Evolutionary conservation across 2,113 vertebrate species (phyloP).

Genomic region (Paraplagusia blochii): DNA sequence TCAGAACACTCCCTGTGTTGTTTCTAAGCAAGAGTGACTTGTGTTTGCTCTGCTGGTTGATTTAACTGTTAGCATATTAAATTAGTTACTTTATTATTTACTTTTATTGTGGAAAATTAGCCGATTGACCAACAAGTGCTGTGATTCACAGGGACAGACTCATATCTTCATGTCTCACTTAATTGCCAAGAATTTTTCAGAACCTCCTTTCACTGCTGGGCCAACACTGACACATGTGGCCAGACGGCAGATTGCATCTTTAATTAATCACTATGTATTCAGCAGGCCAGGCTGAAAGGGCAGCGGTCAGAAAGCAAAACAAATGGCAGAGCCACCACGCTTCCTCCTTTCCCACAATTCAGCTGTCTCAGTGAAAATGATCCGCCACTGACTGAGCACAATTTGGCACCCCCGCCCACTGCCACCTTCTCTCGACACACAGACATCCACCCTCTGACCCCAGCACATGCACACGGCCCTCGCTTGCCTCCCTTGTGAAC

Average conservation of each 20-base stretch:
- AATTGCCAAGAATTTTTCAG: slow-evolving; percentile 2
- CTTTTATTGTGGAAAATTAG: too few species aligned
- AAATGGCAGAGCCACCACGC: slow-evolving; percentile 58
- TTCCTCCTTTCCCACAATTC: slow-evolving; percentile 65
- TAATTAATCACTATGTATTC: slow-evolving; percentile 34
- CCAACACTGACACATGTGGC: not conserved
- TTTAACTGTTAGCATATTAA: too few species aligned
- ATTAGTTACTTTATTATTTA: too few species aligned
- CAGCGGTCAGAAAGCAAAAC: slow-evolving; percentile 40
- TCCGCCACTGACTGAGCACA: slow-evolving; percentile 61
- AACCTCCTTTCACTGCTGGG: not conserved
- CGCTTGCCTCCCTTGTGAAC: slow-evolving; percentile 56
- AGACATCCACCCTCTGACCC: slow-evolving; percentile 62
- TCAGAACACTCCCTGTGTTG: too few species aligned
- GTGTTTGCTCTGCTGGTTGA: too few species aligned
- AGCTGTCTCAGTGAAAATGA: slow-evolving; percentile 63
- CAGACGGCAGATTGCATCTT: slow-evolving; percentile 18
- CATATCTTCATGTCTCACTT: too few species aligned
- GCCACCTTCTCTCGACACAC: slow-evolving; percentile 44
- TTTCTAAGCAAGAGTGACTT: too few species aligned
- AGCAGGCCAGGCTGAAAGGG: slow-evolving; percentile 27
- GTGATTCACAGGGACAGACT: too few species aligned
- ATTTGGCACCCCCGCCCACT: slow-evolving; percentile 46
- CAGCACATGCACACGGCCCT: slow-evolving; percentile 42
- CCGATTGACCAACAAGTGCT: too few species aligned